Conservation (phyloP, 2,797 vertebrate genomes). For the Myiotriccus ornatus region DNA sequence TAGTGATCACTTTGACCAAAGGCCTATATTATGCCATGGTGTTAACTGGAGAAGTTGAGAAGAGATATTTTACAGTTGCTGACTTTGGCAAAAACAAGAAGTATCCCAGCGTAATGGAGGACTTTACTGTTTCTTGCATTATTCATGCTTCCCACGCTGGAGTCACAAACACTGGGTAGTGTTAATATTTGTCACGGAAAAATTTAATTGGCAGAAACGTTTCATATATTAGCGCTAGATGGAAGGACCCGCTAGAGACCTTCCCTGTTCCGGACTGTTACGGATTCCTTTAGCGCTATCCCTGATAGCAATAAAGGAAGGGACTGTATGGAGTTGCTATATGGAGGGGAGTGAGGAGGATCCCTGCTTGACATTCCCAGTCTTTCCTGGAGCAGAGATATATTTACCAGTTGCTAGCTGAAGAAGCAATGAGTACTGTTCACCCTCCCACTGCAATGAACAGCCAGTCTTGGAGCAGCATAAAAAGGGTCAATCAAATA, state of each 20-base stretch:
- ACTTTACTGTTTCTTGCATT: constrained; percentile 36
- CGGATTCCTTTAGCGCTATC: background rate
- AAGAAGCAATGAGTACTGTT: constrained; percentile 19
- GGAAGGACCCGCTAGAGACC: background rate
- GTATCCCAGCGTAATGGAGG: constrained; percentile 26
- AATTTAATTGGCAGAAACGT: background rate
- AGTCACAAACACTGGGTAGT: constrained; percentile 43
- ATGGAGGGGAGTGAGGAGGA: background rate
- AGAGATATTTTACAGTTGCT: constrained; percentile 44
- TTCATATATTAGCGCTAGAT: background rate
- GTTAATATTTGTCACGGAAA: constrained; percentile 34
- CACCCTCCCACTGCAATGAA: constrained; percentile 56
- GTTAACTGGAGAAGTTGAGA: constrained; percentile 29
- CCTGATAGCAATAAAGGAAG: background rate
- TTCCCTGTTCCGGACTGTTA: background rate
- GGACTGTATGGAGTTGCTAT: background rate
- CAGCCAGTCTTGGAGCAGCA: constrained; percentile 65
- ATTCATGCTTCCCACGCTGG: constrained; percentile 51
- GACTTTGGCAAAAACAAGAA: constrained; percentile 61
- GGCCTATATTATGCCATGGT: background rate
- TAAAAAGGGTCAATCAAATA: constrained; percentile 86
- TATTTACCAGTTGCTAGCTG: constrained; percentile 59
- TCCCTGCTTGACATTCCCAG: background rate
- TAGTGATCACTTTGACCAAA: background rate
- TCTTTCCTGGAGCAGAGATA: constrained; percentile 49